These are phyloP conservation scores for Hypercompe scribonia DNA, from an alignment of 2,888 invertebrate genomes.

Conservation along the genomic window DNA sequence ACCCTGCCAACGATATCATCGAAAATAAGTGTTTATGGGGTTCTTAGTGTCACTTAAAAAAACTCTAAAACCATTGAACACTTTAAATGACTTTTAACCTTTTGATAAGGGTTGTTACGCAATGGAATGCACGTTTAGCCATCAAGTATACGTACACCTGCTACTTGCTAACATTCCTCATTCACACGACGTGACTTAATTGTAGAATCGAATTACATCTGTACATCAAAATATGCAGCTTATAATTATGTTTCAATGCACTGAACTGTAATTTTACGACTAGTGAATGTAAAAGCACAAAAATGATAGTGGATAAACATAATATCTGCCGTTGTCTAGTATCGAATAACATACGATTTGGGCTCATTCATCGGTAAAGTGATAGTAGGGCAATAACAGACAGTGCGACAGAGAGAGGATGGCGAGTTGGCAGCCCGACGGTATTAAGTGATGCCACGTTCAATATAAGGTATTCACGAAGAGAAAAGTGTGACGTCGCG, in stretches of 20 bases:
- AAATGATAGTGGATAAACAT: conserved; percentile 30
- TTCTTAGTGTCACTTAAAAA: conserved; percentile 14
- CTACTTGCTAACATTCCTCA: conserved; percentile 54
- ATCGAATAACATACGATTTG: conserved; percentile 59
- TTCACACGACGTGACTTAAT: conserved; percentile 60
- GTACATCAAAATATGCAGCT: conserved; percentile 23
- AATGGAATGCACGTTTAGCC: conserved; percentile 32
- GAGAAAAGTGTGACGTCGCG: conserved; percentile 67
- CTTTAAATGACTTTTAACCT: conserved; percentile 18
- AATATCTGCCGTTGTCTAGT: conserved; percentile 42
- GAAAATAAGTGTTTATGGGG: conserved; percentile 32
- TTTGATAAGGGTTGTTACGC: conserved; percentile 38
- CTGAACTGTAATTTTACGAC: conserved; percentile 10
- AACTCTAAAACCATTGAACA: conserved; percentile 18
- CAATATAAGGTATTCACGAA: conserved; percentile 39
- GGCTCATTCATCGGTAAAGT: conserved; percentile 69
- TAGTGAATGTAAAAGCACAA: conserved; percentile 25
- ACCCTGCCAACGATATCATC: conserved; percentile 48
- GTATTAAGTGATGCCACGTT: conserved; percentile 52
- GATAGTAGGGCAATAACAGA: conserved; percentile 79
- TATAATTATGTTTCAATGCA: conserved; percentile 17
- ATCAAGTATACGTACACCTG: conserved; percentile 56
- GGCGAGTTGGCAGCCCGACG: conserved; percentile 51
- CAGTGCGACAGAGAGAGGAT: conserved; percentile 71
- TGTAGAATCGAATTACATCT: conserved; percentile 59